Evolutionary conservation across 2,113 vertebrate genomes (phyloP), one percentile per base, ranked within the genome.

Genomic region (Cinclus mexicanus): DNA sequence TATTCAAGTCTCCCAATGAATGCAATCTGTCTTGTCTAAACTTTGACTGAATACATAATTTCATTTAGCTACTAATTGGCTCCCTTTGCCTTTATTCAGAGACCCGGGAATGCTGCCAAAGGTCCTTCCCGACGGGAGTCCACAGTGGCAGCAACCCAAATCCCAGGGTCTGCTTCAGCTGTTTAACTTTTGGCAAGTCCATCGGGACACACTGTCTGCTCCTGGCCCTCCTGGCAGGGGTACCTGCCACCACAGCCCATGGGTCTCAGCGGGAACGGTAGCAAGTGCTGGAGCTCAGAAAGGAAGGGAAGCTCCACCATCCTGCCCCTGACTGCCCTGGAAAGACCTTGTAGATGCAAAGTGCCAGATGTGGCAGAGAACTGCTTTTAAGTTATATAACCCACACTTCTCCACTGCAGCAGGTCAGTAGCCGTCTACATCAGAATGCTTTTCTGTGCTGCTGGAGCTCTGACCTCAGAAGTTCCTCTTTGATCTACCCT

Each of bases 21-120:
- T 41, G 64, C 79, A 75, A 89, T 89, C 60, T 35, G 72, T 63
- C 83, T 89, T 76, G 64, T 75, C 93, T 76, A 78, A 96, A 90
- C 88, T 94, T 79, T 6, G 11, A 22, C 52, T 26, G 79, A 56
- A 90, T 92, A 60, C 67, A 49, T 87, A 70, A 87, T 95, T 96
- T 78, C 72, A 41, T 92, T 81, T 75, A 81, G 88, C 64, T 60
- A 26, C 80, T 71, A 84, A 93, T 41, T 87, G 83, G 89, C 80
- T 95, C 53, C 44, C 53, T 87, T 68, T 1, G 19, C 88, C 69
- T 81, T 39, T 76, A 75, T 13, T 76, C 4, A 4, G 90, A 83
- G 83, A 26, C 18, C 47, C 4, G n/a, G 86, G 72, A 93, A 65
- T 9, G 88, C 61, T 87, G 93, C 94, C 90, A 90, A 84, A 96